phyloP scores from a whole-genome alignment of 1,140 invertebrate species.

The Eurosta solidaginis region DNA sequence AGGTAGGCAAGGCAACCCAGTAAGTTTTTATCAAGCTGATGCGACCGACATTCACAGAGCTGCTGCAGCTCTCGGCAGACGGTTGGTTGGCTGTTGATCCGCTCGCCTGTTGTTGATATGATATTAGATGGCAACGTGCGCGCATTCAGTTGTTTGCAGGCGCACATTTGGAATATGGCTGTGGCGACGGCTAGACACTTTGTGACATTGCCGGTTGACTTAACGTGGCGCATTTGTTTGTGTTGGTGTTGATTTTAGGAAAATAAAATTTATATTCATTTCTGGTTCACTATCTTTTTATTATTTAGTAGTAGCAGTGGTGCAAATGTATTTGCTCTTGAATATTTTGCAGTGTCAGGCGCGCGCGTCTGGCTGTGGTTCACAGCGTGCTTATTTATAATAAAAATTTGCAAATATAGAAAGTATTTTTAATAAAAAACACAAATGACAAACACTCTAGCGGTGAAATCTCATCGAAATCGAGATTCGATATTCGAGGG shows the following conservation, averaged over 20 bases:
- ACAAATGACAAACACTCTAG: not conserved
- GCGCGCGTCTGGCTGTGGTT: too few relatives aligned
- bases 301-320: slow-evolving; percentile 26
- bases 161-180: slow-evolving; percentile 3
- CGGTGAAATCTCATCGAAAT: slow-evolving; percentile 57
- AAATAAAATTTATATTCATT: slow-evolving; percentile 5
- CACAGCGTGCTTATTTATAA: not conserved
- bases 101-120: too few relatives aligned
- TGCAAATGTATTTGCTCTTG: too few relatives aligned
- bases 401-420: not conserved
- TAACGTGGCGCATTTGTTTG: not conserved
- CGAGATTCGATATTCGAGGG: slow-evolving; percentile 60
- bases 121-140: not conserved
- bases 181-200: slow-evolving; percentile 7
- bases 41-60: slow-evolving; percentile 13
- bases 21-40: not conserved
- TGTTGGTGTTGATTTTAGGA: not conserved
- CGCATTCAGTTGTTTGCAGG: slow-evolving; percentile 10
- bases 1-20: not conserved
- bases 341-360: too few relatives aligned
- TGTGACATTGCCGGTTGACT: slow-evolving; percentile 1
- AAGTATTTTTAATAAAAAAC: slow-evolving; percentile 23
- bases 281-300: slow-evolving; percentile 26
- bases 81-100: slow-evolving; percentile 20
- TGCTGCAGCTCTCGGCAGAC: not conserved